Percentiles rank a stretch among this genome's conserved stretches.
phyloP scores from a whole-genome alignment of 2,888 invertebrate species.

The Exocentrus adspersus region DNA sequence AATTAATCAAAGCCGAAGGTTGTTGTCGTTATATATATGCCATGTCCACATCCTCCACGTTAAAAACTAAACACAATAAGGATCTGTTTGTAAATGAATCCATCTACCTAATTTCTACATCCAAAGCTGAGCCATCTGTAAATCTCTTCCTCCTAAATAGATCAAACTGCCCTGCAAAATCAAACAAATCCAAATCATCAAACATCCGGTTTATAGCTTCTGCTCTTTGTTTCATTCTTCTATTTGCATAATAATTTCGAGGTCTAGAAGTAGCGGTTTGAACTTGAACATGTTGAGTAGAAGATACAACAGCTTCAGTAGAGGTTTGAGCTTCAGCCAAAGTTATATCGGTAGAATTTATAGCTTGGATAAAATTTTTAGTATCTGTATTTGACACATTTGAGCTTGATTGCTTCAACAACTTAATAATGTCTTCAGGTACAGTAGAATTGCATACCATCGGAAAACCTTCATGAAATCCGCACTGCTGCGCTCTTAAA shows the following conservation, averaged over 20 bases:
- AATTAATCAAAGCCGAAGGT: no score
- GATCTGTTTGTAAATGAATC: no score
- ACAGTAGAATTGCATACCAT: constrained; percentile 50
- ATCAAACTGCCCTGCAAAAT: constrained; percentile 34
- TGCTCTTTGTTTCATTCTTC: constrained; percentile 19
- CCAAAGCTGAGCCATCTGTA: constrained; percentile 15
- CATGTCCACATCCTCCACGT: no score
- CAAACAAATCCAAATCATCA: constrained; percentile 32
- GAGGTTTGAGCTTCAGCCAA: not conserved
- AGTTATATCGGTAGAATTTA: no score
- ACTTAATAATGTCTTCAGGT: constrained; percentile 28
- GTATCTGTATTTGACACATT: constrained; percentile 1
- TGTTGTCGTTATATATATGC: no score
- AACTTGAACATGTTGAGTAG: no score
- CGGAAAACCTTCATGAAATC: constrained; percentile 40
- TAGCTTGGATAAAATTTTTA: no score
- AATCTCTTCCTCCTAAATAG: constrained; percentile 39
- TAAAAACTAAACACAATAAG: no score
- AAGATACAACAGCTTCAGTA: not conserved
- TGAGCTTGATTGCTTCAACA: constrained; percentile 13
- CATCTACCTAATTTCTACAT: constrained; percentile 40
- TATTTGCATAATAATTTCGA: not conserved
- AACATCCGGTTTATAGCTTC: constrained; percentile 36
- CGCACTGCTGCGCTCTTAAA: constrained; percentile 44
- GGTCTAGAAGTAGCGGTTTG: no score